Percentiles rank a stretch among this genome's conserved stretches.
These are phyloP conservation scores for Rotaria sp. DNA, from an alignment of 2,888 invertebrate species.

Conservation along the genomic window DNA sequence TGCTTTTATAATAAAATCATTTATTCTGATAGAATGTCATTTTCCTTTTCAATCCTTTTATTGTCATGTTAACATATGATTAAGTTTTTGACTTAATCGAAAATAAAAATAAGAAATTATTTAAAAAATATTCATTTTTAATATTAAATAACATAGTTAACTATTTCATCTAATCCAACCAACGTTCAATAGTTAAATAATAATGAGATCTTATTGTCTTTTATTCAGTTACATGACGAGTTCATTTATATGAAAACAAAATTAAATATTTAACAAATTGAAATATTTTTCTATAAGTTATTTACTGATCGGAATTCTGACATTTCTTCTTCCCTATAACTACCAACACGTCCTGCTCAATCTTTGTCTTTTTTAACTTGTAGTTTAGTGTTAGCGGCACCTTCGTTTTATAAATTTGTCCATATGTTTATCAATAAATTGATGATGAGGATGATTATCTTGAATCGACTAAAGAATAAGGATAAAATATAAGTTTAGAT, in stretches of 20 bases:
- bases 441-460: neutral
- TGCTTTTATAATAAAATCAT: slow-evolving; percentile 91
- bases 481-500: too few relatives aligned
- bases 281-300: too few relatives aligned
- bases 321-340: too few relatives aligned
- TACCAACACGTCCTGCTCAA: too few relatives aligned
- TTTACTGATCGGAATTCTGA: too few relatives aligned
- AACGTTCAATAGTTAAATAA: slow-evolving; percentile 78
- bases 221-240: slow-evolving; percentile 75
- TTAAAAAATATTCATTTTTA: neutral
- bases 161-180: slow-evolving; percentile 70
- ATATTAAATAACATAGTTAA: slow-evolving; percentile 57
- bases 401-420: slow-evolving; percentile 28
- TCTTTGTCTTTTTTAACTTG: too few relatives aligned
- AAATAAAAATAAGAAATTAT: neutral
- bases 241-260: too few relatives aligned
- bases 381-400: too few relatives aligned
- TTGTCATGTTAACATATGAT: slow-evolving; percentile 3
- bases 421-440: slow-evolving; percentile 31
- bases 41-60: neutral
- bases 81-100: slow-evolving; percentile 12
- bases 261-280: too few relatives aligned
- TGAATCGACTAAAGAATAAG: neutral
- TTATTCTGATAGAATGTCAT: slow-evolving; percentile 65
- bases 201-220: slow-evolving; percentile 94